These are phyloP conservation scores for Glaucomys volans DNA, from an alignment of 2,113 vertebrate species.

Conservation along the genomic window DNA sequence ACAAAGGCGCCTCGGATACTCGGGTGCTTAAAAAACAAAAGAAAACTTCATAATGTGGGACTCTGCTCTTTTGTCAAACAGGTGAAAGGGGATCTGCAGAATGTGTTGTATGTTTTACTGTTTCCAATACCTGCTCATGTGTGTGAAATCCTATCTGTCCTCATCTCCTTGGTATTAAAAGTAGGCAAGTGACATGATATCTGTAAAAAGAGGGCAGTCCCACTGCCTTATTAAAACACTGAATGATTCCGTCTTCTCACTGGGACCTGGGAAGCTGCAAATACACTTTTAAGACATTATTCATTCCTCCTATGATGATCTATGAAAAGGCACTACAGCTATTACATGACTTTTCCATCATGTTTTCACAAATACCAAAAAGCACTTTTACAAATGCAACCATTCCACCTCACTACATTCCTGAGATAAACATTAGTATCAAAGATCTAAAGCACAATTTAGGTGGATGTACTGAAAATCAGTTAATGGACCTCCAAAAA, in stretches of 20 bases:
- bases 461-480: not conserved
- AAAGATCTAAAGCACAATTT: slow-evolving; percentile 14
- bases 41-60: not conserved
- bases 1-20: not conserved
- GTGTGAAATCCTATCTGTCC: slow-evolving; percentile 47
- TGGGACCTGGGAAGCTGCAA: not conserved
- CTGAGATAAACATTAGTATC: not conserved
- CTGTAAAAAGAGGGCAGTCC: not conserved
- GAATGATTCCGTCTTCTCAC: slow-evolving; percentile 53
- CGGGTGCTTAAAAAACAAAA: not conserved
- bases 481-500: not conserved
- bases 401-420: not conserved
- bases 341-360: not conserved
- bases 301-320: slow-evolving; percentile 11
- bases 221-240: not conserved
- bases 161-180: slow-evolving; percentile 19
- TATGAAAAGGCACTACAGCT: not conserved
- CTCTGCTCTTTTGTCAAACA: not conserved
- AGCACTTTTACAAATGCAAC: slow-evolving; percentile 38
- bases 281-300: slow-evolving; percentile 24
- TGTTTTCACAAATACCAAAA: slow-evolving; percentile 37
- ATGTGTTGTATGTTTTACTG: not conserved
- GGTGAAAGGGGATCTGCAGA: not conserved
- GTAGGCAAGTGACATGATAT: not conserved
- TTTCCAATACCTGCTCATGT: not conserved